A percentile compares a stretch with the other conserved stretches of the same genome.
phyloP scores from a whole-genome alignment of 1,140 invertebrate genomes.

The Aphelinus certus region DNA sequence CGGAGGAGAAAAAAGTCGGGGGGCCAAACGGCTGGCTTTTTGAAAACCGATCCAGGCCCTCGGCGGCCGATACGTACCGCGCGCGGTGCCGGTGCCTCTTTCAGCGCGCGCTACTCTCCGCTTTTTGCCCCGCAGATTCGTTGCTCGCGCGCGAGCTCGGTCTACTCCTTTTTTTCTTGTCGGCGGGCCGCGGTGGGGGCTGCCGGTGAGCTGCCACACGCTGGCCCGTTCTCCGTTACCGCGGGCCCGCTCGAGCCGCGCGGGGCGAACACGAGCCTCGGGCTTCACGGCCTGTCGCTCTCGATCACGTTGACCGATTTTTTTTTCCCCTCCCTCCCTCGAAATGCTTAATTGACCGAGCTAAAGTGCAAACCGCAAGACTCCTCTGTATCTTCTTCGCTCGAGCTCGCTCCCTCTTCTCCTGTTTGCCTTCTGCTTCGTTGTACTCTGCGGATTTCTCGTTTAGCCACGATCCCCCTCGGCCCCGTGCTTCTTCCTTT shows the following conservation, averaged over 20 bases:
- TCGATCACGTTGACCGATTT: conserved; percentile 59
- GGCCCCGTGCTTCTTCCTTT: no score
- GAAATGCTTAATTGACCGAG: conserved; percentile 62
- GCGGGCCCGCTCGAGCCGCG: no score
- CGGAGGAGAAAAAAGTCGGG: conserved; percentile 43
- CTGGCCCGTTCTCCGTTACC: not conserved
- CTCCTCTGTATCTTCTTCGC: conserved; percentile 6
- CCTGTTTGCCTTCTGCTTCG: conserved; percentile 15
- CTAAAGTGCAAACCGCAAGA: conserved; percentile 45
- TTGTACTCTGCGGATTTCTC: no score
- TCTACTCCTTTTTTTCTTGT: not conserved
- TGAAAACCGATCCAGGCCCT: conserved; percentile 60
- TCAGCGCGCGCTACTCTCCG: no score
- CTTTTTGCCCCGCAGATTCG: no score
- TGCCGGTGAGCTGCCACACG: not conserved
- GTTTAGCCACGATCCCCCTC: no score
- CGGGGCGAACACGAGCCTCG: conserved; percentile 54
- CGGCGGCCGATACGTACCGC: conserved; percentile 28
- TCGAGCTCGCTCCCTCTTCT: not conserved
- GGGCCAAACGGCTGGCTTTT: conserved; percentile 45
- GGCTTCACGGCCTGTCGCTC: conserved; percentile 63
- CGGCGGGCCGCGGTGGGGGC: no score
- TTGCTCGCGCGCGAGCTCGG: no score
- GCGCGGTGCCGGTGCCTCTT: conserved; percentile 39
- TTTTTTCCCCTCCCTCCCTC: conserved; percentile 23